Evolutionary conservation across 2,888 invertebrate genomes (phyloP).

Genomic region (Yponomeuta evonymella): DNA sequence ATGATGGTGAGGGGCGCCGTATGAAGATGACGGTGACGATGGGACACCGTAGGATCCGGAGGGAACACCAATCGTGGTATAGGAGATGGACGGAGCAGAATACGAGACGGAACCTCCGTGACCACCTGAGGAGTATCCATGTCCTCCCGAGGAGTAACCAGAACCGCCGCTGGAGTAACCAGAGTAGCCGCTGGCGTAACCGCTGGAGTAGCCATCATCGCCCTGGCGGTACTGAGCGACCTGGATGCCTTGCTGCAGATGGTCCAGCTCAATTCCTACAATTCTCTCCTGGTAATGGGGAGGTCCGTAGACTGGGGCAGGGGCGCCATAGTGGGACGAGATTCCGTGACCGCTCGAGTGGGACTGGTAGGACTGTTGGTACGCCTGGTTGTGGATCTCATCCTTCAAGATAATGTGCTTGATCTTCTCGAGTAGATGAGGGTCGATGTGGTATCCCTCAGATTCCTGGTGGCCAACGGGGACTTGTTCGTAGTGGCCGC

Average conservation of each 20-base stretch:
- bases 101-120: slow-evolving; percentile 29
- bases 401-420: slow-evolving; percentile 89
- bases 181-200: slow-evolving; percentile 50
- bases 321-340: slow-evolving; percentile 82
- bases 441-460: slow-evolving; percentile 89
- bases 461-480: slow-evolving; percentile 86
- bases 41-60: slow-evolving; percentile 71
- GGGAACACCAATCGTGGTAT: slow-evolving; percentile 60
- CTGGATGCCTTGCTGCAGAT: slow-evolving; percentile 90
- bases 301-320: slow-evolving; percentile 81
- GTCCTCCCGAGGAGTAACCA: slow-evolving; percentile 41
- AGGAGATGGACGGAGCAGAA: slow-evolving; percentile 31
- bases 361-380: slow-evolving; percentile 67
- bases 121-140: slow-evolving; percentile 30
- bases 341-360: slow-evolving; percentile 61
- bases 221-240: slow-evolving; percentile 90
- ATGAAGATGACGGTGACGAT: slow-evolving; percentile 46
- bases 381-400: slow-evolving; percentile 78
- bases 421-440: slow-evolving; percentile 86
- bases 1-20: slow-evolving; percentile 65
- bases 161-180: slow-evolving; percentile 35
- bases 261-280: slow-evolving; percentile 89
- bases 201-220: slow-evolving; percentile 68
- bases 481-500: slow-evolving; percentile 85
- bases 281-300: slow-evolving; percentile 77